Evolutionary conservation across 2,113 vertebrate species (phyloP).

Genomic region (Polypterus bichir): DNA sequence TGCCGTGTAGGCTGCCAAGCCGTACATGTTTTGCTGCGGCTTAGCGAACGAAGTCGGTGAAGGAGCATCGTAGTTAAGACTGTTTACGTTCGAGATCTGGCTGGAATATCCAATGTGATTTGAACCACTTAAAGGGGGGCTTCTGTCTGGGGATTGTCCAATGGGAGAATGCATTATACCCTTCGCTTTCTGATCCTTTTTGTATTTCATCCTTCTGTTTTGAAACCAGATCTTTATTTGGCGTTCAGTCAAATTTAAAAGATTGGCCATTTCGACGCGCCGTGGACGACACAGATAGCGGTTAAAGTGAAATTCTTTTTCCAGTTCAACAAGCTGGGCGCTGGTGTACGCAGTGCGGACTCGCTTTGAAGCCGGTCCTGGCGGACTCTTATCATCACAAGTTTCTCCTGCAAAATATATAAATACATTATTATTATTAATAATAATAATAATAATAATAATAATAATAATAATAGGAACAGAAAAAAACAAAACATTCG

Average conservation of each 20-base stretch:
- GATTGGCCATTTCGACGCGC: conserved; percentile 94
- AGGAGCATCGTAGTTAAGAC: conserved; percentile 85
- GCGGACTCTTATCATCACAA: conserved; percentile 93
- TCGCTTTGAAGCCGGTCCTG: conserved; percentile 86
- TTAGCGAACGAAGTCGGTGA: conserved; percentile 93
- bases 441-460: too few relatives aligned
- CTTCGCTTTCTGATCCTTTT: conserved; percentile 98
- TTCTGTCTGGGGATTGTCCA: conserved; percentile 92
- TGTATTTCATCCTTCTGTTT: conserved; percentile 97
- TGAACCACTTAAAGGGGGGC: conserved; percentile 78
- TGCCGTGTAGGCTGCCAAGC: conserved; percentile 93
- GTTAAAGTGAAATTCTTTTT: conserved; percentile 98
- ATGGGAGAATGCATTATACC: conserved; percentile 93
- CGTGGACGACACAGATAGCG: conserved; percentile 91
- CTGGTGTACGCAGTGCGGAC: conserved; percentile 95
- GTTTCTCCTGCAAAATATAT: conserved; percentile 62
- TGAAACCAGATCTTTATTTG: conserved; percentile 99
- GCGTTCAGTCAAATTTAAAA: conserved; percentile 91
- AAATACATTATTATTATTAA: not conserved
- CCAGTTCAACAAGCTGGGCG: conserved; percentile 90
- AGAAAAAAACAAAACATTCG: too few relatives aligned
- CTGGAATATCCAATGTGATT: conserved; percentile 85
- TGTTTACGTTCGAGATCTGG: conserved; percentile 76
- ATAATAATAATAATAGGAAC: too few relatives aligned
- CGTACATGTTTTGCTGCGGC: conserved; percentile 95